Percentiles rank a stretch among this genome's conserved stretches.
phyloP scores from a whole-genome alignment of 1,140 invertebrate species.

The Radopholus similis region DNA sequence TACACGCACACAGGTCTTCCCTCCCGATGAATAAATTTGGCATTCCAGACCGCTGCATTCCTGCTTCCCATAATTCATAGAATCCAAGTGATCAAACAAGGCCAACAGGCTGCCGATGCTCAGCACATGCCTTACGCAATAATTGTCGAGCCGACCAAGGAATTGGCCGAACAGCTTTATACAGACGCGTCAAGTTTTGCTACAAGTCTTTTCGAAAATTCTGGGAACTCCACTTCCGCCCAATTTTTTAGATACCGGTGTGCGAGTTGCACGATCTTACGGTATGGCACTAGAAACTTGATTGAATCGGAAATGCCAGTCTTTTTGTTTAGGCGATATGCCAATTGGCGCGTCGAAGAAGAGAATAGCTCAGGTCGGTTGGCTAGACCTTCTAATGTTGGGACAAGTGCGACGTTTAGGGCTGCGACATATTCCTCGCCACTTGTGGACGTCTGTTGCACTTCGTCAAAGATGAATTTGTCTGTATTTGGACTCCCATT shows the following conservation, averaged over 20 bases:
- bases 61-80: conserved; percentile 19
- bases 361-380: background rate
- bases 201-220: background rate
- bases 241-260: conserved; percentile 18
- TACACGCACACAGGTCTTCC: background rate
- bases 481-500: background rate
- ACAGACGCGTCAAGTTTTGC: conserved; percentile 15
- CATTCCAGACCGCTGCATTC: conserved; percentile 19
- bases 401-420: too few species aligned
- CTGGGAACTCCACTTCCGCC: background rate
- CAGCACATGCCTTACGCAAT: conserved; percentile 11
- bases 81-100: conserved; percentile 7
- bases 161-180: conserved; percentile 9
- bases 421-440: conserved; percentile 24
- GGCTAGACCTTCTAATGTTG: too few species aligned
- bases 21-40: background rate
- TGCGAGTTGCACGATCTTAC: conserved; percentile 17
- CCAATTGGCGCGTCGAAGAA: conserved; percentile 9
- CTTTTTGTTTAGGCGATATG: conserved; percentile 14
- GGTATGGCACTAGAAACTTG: background rate
- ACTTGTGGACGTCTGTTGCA: conserved; percentile 27
- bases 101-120: background rate
- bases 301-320: background rate
- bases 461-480: conserved; percentile 19
- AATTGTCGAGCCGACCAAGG: conserved; percentile 23